Conservation (phyloP, 1,140 invertebrate genomes). For the Meloidogyne hapla region DNA sequence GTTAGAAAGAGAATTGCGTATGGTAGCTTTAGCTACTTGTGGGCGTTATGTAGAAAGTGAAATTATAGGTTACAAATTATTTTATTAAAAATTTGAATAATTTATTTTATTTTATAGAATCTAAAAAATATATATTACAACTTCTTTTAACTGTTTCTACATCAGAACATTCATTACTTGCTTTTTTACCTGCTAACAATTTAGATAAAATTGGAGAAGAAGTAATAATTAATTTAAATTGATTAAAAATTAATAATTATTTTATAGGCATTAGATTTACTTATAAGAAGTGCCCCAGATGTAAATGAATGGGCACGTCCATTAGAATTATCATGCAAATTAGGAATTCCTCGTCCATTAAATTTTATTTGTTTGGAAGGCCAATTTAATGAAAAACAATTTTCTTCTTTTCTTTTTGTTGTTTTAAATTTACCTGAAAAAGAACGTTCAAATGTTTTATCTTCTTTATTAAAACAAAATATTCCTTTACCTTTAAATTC, state of each 20-base stretch:
- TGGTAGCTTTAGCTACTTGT: constrained; percentile 24
- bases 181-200: constrained; percentile 30
- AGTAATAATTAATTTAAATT: not conserved
- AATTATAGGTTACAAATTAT: constrained; percentile 4
- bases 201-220: constrained; percentile 26
- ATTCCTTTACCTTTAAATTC: constrained; percentile 36
- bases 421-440: constrained; percentile 28
- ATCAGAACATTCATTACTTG: constrained; percentile 34
- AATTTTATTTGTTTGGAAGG: constrained; percentile 22
- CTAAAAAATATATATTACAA: constrained; percentile 12
- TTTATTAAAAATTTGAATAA: no score
- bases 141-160: constrained; percentile 18
- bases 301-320: constrained; percentile 24
- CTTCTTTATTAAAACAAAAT: constrained; percentile 44
- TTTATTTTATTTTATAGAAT: constrained; percentile 8
- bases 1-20: constrained; percentile 35
- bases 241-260: not conserved
- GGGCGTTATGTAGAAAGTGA: constrained; percentile 16
- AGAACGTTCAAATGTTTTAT: constrained; percentile 33
- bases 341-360: constrained; percentile 32
- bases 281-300: constrained; percentile 39
- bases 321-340: constrained; percentile 41
- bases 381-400: constrained; percentile 22
- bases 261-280: constrained; percentile 34
- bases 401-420: constrained; percentile 28